phyloP scores from a whole-genome alignment of 2,113 vertebrate genomes.

The Cryptotis parvus region DNA sequence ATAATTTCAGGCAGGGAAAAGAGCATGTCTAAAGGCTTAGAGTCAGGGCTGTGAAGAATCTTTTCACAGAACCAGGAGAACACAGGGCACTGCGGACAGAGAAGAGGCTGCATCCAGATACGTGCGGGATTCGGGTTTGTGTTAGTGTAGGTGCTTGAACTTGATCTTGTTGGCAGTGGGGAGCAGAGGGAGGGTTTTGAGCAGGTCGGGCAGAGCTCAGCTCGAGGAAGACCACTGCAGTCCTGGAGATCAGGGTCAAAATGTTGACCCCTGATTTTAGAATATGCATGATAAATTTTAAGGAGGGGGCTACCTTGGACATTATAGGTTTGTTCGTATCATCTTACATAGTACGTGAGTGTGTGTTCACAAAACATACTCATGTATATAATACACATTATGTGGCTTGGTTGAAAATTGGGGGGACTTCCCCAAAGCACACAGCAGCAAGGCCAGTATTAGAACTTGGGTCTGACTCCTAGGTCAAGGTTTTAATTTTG shows the following conservation, averaged over 20 bases:
- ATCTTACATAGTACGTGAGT: not conserved
- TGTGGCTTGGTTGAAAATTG: conserved; percentile 3
- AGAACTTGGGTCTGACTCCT: conserved; percentile 33
- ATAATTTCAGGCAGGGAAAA: not conserved
- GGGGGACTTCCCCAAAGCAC: conserved; percentile 19
- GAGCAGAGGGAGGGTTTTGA: not conserved
- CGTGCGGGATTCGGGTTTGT: not conserved
- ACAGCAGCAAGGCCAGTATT: not conserved
- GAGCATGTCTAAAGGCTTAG: not conserved
- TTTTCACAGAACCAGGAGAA: not conserved
- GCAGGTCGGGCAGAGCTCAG: conserved; percentile 14
- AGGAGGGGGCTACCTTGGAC: not conserved
- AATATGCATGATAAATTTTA: conserved; percentile 44
- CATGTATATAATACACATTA: not conserved
- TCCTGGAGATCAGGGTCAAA: not conserved
- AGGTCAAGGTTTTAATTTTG: not conserved
- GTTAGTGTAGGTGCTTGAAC: not conserved
- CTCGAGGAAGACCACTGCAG: not conserved
- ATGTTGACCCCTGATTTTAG: conserved; percentile 11
- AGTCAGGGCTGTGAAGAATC: not conserved
- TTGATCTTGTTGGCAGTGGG: not conserved
- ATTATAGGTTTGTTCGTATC: not conserved
- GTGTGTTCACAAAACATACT: not conserved
- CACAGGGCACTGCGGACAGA: not conserved
- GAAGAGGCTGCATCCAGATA: not conserved